Conservation (phyloP, 2,797 vertebrate genomes). For the Anabas testudineus region DNA sequence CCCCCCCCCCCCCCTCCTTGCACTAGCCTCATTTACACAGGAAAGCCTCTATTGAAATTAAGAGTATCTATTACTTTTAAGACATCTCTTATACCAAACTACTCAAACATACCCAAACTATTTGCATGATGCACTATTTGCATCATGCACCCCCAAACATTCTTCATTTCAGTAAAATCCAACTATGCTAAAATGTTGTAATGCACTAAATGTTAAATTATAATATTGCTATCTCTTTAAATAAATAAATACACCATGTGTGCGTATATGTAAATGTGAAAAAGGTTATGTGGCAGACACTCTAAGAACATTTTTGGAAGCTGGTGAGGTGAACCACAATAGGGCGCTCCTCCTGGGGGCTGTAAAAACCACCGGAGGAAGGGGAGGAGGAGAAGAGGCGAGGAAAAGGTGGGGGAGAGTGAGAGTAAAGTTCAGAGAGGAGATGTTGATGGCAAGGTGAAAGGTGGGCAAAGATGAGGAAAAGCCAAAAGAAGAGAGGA, state of each 20-base stretch:
- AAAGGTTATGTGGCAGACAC: constrained; percentile 51
- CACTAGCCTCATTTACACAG: not conserved
- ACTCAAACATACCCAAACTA: no score
- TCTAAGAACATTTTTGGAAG: constrained; percentile 75
- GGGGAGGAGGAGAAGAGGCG: constrained; percentile 64
- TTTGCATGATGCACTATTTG: not conserved
- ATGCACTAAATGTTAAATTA: not conserved
- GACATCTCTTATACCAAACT: not conserved
- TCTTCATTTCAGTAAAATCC: not conserved
- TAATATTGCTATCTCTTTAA: not conserved
- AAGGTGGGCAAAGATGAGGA: constrained; percentile 69
- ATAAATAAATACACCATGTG: not conserved
- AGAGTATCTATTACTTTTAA: not conserved
- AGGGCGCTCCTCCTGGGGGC: constrained; percentile 74
- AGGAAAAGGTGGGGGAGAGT: constrained; percentile 60
- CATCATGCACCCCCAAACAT: not conserved
- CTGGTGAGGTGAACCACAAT: constrained; percentile 77
- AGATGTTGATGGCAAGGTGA: constrained; percentile 66
- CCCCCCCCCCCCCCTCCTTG: constrained; percentile 57
- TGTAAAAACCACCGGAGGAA: constrained; percentile 78
- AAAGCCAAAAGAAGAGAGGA: constrained; percentile 54
- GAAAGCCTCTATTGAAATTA: not conserved
- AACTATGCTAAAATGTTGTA: not conserved
- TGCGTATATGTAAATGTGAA: constrained; percentile 29
- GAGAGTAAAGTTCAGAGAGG: constrained; percentile 68